Evolutionary conservation across 2,888 invertebrate genomes (phyloP).

Genomic region (Drosophila colorata): DNA sequence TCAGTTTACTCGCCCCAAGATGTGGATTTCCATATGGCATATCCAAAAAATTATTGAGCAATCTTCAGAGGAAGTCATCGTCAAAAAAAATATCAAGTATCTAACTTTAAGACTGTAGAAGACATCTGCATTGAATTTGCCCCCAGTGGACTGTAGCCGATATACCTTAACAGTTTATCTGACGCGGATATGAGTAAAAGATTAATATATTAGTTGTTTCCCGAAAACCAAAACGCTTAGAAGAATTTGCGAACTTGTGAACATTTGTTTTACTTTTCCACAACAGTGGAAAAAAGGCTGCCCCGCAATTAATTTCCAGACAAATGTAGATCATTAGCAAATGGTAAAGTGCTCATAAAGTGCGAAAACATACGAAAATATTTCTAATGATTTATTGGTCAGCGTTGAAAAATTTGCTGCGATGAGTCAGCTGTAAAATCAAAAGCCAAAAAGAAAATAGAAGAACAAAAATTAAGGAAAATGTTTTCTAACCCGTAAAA

Average conservation of each 20-base stretch:
- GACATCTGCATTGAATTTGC: too few species aligned
- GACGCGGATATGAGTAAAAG: too few species aligned
- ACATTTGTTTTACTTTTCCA: conserved; percentile 37
- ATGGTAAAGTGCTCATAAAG: conserved; percentile 29
- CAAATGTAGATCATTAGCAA: conserved; percentile 52
- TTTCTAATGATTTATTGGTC: conserved; percentile 44
- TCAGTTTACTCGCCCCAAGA: too few species aligned
- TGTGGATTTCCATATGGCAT: too few species aligned
- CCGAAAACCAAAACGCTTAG: not conserved
- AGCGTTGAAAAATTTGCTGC: conserved; percentile 22
- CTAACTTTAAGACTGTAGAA: too few species aligned
- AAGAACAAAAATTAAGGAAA: conserved; percentile 18
- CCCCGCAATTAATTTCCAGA: conserved; percentile 36
- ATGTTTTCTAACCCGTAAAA: conserved; percentile 34
- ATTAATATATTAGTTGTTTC: too few species aligned
- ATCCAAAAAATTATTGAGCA: too few species aligned
- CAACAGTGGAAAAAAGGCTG: conserved; percentile 16
- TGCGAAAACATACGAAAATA: conserved; percentile 21
- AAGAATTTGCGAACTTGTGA: conserved; percentile 38
- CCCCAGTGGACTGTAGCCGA: too few species aligned
- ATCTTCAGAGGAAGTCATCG: too few species aligned
- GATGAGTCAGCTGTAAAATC: conserved; percentile 61
- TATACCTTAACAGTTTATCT: too few species aligned
- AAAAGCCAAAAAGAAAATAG: conserved; percentile 25
- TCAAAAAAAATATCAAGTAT: too few species aligned